Evolutionary conservation across 2,888 invertebrate genomes (phyloP).

Genomic region (Phyllotreta striolata): DNA sequence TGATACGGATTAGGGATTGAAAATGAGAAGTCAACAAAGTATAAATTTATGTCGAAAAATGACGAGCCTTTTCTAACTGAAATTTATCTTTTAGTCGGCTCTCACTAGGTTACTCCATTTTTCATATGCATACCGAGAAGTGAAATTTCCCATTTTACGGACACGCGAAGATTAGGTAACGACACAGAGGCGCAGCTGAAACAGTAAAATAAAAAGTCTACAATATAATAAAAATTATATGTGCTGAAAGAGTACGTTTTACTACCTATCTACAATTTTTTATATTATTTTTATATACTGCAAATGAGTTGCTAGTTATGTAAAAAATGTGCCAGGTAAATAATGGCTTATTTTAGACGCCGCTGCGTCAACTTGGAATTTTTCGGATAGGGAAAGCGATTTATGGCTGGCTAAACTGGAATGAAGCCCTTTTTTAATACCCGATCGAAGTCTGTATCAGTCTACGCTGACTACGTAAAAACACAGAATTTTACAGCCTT

Average conservation of each 20-base stretch:
- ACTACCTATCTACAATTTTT: not conserved
- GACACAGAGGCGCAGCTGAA: constrained; percentile 4
- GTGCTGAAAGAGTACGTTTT: not conserved
- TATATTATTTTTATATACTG: not conserved
- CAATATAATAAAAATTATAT: not conserved
- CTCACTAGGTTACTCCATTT: constrained; percentile 20
- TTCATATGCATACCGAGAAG: constrained; percentile 21
- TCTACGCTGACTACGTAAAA: constrained; percentile 43
- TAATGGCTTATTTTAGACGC: no score
- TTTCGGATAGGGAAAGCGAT: constrained; percentile 16
- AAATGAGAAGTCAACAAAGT: constrained; percentile 10
- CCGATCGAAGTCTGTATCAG: constrained; percentile 46
- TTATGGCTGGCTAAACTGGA: constrained; percentile 28
- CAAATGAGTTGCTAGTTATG: not conserved
- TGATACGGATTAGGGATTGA: not conserved
- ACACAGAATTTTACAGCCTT: constrained; percentile 30
- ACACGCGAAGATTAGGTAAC: constrained; percentile 24
- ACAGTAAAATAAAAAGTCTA: not conserved
- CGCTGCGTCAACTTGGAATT: constrained; percentile 12
- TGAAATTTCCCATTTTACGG: constrained; percentile 16
- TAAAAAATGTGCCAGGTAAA: not conserved
- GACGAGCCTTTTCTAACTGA: constrained; percentile 8
- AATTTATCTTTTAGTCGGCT: constrained; percentile 11
- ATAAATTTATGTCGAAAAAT: constrained; percentile 18
- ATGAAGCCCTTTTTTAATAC: constrained; percentile 42